Conservation (phyloP, 2,888 invertebrate species). For the Mythimna pallens region DNA sequence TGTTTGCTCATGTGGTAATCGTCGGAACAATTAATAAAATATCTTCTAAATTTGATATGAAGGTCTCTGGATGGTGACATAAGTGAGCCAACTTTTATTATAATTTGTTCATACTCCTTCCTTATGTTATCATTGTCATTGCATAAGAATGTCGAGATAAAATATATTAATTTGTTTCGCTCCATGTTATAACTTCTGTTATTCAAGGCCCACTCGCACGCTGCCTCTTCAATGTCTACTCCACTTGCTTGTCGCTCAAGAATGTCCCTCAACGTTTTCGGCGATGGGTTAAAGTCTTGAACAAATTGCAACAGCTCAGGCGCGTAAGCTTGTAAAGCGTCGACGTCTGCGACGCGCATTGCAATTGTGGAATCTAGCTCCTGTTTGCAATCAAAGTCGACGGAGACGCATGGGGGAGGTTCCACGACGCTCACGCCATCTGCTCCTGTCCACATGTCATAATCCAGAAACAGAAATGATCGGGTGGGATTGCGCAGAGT, state of each 20-base stretch:
- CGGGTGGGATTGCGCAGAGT: constrained; percentile 2
- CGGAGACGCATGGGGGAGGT: constrained; percentile 37
- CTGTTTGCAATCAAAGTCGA: constrained; percentile 17
- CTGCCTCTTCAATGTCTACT: constrained; percentile 37
- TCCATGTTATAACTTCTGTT: accelerated
- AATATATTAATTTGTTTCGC: constrained; percentile 15
- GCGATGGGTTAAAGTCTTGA: constrained; percentile 32
- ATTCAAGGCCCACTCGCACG: constrained; percentile 23
- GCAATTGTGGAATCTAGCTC: constrained; percentile 45
- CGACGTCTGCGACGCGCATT: constrained; percentile 48
- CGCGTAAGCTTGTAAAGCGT: constrained; percentile 2
- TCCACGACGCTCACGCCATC: constrained; percentile 33
- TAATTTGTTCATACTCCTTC: not conserved
- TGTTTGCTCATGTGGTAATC: constrained; percentile 1
- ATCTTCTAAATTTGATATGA: not conserved
- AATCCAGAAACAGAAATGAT: constrained; percentile 60
- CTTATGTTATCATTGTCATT: not conserved
- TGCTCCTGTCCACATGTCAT: constrained; percentile 51
- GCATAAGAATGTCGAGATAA: constrained; percentile 47
- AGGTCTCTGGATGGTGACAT: too few relatives aligned
- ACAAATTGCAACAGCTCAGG: constrained; percentile 37
- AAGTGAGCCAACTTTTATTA: accelerated
- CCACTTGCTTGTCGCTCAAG: constrained; percentile 34
- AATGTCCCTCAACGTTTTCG: constrained; percentile 27
- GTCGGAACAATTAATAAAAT: constrained; percentile 20